Evolutionary conservation across 2,113 vertebrate species (phyloP).

Genomic region (Corythoichthys intestinalis): DNA sequence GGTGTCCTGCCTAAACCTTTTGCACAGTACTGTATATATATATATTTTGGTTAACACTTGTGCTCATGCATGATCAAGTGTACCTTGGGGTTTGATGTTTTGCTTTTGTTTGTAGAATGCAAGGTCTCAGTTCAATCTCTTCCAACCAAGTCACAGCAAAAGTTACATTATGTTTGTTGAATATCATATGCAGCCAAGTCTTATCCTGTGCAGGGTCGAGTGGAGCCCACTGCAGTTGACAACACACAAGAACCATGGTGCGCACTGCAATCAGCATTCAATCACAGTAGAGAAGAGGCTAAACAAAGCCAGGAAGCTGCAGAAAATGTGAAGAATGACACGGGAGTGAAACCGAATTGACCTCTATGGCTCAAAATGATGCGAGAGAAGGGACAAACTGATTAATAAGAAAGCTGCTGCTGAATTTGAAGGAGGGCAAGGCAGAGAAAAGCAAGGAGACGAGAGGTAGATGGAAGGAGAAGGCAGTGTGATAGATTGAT

Average conservation of each 20-base stretch:
- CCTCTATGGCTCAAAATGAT: conserved; percentile 41
- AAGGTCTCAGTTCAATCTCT: not conserved
- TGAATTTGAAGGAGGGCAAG: conserved; percentile 36
- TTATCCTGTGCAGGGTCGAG: not conserved
- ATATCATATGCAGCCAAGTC: not conserved
- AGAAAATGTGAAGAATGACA: conserved; percentile 15
- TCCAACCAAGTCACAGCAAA: not conserved
- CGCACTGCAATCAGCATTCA: not conserved
- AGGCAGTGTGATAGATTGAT: conserved; percentile 69
- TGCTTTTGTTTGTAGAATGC: not conserved
- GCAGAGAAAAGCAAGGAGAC: not conserved
- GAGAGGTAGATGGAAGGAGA: conserved; percentile 27
- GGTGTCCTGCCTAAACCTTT: too few relatives aligned
- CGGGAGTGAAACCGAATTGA: conserved; percentile 32
- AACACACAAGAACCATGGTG: not conserved
- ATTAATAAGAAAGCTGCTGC: conserved; percentile 58
- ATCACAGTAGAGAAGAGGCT: not conserved
- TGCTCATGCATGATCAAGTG: not conserved
- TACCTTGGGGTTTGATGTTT: not conserved
- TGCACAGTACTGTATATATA: too few relatives aligned
- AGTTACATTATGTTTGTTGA: not conserved
- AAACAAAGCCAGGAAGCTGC: conserved; percentile 1
- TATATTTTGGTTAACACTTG: not conserved
- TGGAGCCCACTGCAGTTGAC: not conserved
- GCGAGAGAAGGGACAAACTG: conserved; percentile 38